Base-by-base conservation (phyloP, 2,888 invertebrate species). In the Cryptops parisi region DNA sequence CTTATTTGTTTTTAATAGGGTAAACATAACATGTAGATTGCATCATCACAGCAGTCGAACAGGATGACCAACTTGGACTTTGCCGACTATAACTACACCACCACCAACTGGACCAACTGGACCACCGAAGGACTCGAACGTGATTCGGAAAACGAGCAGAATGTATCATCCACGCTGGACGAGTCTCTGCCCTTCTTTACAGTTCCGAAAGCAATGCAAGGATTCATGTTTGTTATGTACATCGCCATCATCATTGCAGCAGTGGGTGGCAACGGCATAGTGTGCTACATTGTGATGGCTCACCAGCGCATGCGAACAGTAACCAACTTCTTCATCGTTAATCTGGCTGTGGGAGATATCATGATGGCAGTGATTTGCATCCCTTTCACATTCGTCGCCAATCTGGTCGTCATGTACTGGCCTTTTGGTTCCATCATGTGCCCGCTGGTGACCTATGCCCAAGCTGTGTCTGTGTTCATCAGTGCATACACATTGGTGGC, bases 401-500 rank as follows among this genome's bases (percentile, higher is more conserved):
- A 80, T 62, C 72, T 86, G 48, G 74, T 90, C 59, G 73, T 87
- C 41, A 80, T 66, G 64, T 82, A 85, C 65, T 93, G 91, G 91
- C 87, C 89, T 0, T 93, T 91, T 65, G 89, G 89, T 1, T 72
- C 74, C 19, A 72, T 79, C 39, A 76, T 91, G 70, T 93, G 91
- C 67, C 81, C 83, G 57, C 71, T 84, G 38, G 87, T 90, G 60
- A 83, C 82, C 68, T 89, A 82, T 67, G 79, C 82, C 1, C 87
- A 62, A 43, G 60, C 60, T 1, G 60, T 66, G 12, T 60, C 64
- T 25, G 65, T 66, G 17, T 64, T 67, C 39, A 84, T 90, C 55
- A 86, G 86, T 65, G 87, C 90, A 2, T 91, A 90, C 67, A 91
- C 91, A 0, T 69, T 93, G 62, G 81, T 93, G 26, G 89, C 89